Evolutionary conservation across 2,113 vertebrate genomes (phyloP).

Genomic region (Albula glossodonta): DNA sequence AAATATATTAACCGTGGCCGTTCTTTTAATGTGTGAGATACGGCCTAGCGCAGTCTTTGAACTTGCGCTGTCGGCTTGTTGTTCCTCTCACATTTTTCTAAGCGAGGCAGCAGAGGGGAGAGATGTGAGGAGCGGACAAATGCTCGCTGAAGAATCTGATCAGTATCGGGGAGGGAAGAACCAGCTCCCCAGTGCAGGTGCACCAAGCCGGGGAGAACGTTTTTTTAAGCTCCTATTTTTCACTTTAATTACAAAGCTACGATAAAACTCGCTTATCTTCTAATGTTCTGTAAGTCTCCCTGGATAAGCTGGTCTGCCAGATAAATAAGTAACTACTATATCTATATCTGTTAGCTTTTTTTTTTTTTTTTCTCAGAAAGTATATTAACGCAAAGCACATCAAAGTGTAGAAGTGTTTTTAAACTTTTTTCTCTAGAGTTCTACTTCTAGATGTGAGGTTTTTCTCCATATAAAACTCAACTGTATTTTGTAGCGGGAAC

Average conservation of each 20-base stretch:
- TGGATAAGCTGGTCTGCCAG: neutral
- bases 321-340: neutral
- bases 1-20: neutral
- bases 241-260: constrained; percentile 4
- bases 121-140: neutral
- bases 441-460: neutral
- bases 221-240: neutral
- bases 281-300: neutral
- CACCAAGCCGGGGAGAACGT: neutral
- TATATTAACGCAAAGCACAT: neutral
- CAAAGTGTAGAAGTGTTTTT: neutral
- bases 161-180: neutral
- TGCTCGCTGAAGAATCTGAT: neutral
- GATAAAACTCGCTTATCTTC: neutral
- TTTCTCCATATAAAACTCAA: no score
- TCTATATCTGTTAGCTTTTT: neutral
- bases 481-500: no score
- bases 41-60: neutral
- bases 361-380: neutral
- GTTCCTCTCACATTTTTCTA: neutral
- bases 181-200: neutral
- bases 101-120: neutral
- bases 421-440: neutral
- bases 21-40: no score
- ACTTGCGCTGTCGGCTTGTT: neutral